Base-by-base conservation (phyloP, 2,888 invertebrate species). In the Iphiclides podalirius region DNA sequence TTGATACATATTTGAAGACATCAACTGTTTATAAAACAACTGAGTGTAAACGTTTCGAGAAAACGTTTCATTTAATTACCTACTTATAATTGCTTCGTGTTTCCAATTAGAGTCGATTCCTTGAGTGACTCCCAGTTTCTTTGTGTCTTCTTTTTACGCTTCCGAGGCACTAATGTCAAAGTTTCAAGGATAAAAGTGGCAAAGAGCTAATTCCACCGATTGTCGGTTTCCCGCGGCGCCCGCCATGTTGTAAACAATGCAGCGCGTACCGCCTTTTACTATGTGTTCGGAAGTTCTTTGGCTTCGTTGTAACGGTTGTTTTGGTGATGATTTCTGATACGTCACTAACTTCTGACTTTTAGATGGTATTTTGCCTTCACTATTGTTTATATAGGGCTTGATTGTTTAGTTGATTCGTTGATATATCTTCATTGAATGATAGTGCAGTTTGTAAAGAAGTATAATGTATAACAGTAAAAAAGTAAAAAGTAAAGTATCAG, bases 131-230 rank as follows among this genome's bases (percentile, higher is more conserved):
- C 4, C 20, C 23, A 15, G 12, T 12, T 16, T 36, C 33, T 45
- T 51, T 51, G 50, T 51, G 17, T 13, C n/a, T n/a, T n/a, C n/a
- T 17, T 49, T 34, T n/a, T 17, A 11, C 17, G 17, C 37, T 43
- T 42, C 34, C 34, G 17, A 9, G 15, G 14, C 15, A 28, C 12
- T 35, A 11, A 47, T 23, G 31, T 36, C 44, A 40, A 45, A 51
- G 50, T 45, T 51, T 20, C 11, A 4, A 41, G 41, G 36, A 41
- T 36, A 45, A 45, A 45, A 50, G 28, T 40, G 17, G 36, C 40
- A 33, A 41, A 45, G 40, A 37, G 50, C 45, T 51, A 51, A 51
- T 45, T 37, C 23, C 50, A 13, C 13, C 31, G 41, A 51, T 45
- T 51, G 36, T 41, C 31, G 28, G 11, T 36, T 15, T 36, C 13